phyloP scores from a whole-genome alignment of 2,888 invertebrate species.

The Metacarcinus magister region DNA sequence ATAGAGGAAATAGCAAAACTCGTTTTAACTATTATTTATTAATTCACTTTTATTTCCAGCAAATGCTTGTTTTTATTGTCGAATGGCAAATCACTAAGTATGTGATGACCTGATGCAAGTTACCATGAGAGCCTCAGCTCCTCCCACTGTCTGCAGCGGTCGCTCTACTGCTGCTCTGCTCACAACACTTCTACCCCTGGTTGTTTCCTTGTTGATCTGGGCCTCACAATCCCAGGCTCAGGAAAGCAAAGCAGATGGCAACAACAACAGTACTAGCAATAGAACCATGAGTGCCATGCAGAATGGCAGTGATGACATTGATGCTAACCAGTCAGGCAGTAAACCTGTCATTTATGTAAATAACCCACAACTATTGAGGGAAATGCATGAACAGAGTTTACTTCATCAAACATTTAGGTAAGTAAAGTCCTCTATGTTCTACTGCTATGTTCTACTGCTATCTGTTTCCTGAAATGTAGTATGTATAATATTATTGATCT shows the following conservation, averaged over 20 bases:
- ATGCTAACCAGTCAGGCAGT: not conserved
- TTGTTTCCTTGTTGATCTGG: conserved; percentile 70
- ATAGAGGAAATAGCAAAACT: too few relatives aligned
- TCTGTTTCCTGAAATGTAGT: not conserved
- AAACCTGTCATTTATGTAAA: conserved; percentile 77
- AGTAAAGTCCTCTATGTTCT: not conserved
- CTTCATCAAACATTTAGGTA: conserved; percentile 74
- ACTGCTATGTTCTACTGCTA: not conserved
- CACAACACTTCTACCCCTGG: conserved; percentile 71
- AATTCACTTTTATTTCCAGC: not conserved
- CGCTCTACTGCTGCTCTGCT: conserved; percentile 70
- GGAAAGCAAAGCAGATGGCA: conserved; percentile 50
- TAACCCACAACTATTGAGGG: conserved; percentile 71
- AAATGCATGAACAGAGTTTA: conserved; percentile 74
- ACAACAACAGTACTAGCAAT: conserved; percentile 51
- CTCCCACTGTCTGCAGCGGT: conserved; percentile 62
- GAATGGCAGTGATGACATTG: conserved; percentile 16
- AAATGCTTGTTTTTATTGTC: conserved; percentile 13
- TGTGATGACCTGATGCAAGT: conserved; percentile 54
- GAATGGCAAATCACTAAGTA: not conserved
- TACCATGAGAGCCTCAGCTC: conserved; percentile 53
- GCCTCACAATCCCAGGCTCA: conserved; percentile 72
- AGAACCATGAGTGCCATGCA: not conserved
- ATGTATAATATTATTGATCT: too few relatives aligned
- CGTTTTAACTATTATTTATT: not conserved